Conservation (phyloP, 2,888 invertebrate species). For the Epistrophe eligans region DNA sequence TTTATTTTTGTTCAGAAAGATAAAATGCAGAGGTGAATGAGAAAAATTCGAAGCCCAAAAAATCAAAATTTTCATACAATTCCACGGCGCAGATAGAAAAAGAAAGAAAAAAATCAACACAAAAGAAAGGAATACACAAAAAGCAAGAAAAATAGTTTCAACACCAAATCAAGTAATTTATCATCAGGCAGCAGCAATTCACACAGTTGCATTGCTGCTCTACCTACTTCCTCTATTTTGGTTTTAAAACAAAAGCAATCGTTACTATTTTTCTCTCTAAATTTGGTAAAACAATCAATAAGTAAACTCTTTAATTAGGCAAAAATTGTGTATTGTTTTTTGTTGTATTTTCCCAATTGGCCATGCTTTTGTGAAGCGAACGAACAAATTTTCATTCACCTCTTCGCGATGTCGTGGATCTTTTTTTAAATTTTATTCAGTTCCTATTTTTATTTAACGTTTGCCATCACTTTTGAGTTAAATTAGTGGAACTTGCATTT, state of each 20-base stretch:
- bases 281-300: conserved; percentile 12
- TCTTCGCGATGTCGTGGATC: not conserved
- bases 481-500: not conserved
- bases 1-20: conserved; percentile 3
- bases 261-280: conserved; percentile 9
- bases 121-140: conserved; percentile 49
- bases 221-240: conserved; percentile 23
- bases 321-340: conserved; percentile 12
- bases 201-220: conserved; percentile 43
- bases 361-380: not conserved
- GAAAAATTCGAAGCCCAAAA: conserved; percentile 28
- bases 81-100: conserved; percentile 58
- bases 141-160: conserved; percentile 59
- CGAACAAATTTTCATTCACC: conserved; percentile 26
- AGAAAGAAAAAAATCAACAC: conserved; percentile 43
- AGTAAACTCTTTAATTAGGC: not conserved
- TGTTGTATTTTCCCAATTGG: not conserved
- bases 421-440: not conserved
- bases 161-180: conserved; percentile 54
- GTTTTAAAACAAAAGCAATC: not conserved
- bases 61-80: conserved; percentile 20
- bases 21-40: conserved; percentile 35
- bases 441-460: conserved; percentile 11
- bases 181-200: not conserved
- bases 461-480: conserved; percentile 2